A percentile compares a stretch with the other conserved stretches of the same genome.
Conservation (phyloP, 2,888 invertebrate genomes). For the Furcula furcula region DNA sequence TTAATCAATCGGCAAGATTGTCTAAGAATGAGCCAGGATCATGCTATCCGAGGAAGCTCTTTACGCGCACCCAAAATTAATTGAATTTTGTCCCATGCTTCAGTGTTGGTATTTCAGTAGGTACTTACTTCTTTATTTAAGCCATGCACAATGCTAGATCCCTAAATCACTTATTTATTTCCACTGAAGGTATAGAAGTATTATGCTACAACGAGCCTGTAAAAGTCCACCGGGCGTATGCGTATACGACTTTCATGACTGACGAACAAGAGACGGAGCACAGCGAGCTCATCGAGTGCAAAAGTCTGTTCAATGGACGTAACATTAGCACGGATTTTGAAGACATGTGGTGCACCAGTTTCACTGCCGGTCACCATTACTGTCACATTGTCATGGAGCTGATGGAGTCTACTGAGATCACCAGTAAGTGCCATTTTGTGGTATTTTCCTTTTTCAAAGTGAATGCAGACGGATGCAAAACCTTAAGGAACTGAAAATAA, state of each 20-base stretch:
- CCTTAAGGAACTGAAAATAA: no score
- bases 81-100: no score
- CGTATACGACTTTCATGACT: slow-evolving; percentile 50
- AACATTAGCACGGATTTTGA: slow-evolving; percentile 85
- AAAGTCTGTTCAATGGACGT: slow-evolving; percentile 84
- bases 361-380: slow-evolving; percentile 50
- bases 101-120: no score
- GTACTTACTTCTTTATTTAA: background rate
- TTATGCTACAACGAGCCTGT: slow-evolving; percentile 53
- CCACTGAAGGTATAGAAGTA: slow-evolving; percentile 73
- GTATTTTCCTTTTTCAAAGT: no score
- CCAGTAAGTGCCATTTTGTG: no score
- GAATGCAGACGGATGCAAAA: no score
- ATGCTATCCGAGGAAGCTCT: no score
- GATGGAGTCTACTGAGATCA: slow-evolving; percentile 56
- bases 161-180: background rate
- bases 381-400: slow-evolving; percentile 68
- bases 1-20: no score
- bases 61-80: no score
- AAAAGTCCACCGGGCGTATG: slow-evolving; percentile 54
- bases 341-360: slow-evolving; percentile 85
- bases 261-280: slow-evolving; percentile 43
- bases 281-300: slow-evolving; percentile 54
- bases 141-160: no score
- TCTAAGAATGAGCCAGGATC: no score